Evolutionary conservation across 2,888 invertebrate species (phyloP), one percentile per base, ranked within the genome.

Genomic region (Orchesella flavescens): DNA sequence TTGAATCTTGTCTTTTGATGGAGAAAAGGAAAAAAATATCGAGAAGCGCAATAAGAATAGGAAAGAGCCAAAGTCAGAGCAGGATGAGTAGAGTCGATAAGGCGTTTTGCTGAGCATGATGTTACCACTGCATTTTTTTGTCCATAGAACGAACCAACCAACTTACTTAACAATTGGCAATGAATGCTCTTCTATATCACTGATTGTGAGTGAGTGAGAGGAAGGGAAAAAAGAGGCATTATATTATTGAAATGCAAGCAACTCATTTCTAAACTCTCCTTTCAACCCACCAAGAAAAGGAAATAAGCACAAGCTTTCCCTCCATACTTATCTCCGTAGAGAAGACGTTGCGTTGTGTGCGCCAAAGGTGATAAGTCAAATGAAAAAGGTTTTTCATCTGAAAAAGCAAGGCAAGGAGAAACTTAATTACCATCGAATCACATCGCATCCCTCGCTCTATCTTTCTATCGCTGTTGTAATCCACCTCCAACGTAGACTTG

Each of bases 401-500:
- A 78, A 69, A 69, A 59, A 59, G 77, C 77, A 59, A 78, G 49
- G 77, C 77, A 78, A 59, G 77, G 69, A 69, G 24, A 78, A 78
- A 78, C 77, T 78, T 78, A 78, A 78, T 78, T 78, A 78, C 77
- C 68, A 69, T 75, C 57, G 77, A n/a, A n/a, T n/a, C n/a, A n/a
- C 34, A 34, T 34, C 34, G 34, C 34, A 7, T 34, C 43, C 72
- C 72, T 68, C 44, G 34, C 59, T 23, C 17, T 12, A 46, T 24
- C 71, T 24, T 34, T 59, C 72, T 43, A 59, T 34, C 59, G 24
- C 12, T 57, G 12, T 34, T 73, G n/a, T 73, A 73, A 73, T 73
- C 72, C 34, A 59, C 72, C 57, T 49, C 9, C 53, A 53, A 53
- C 7, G 34, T n/a, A n/a, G 34, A 34, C 34, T 34, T 2, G 34